These are phyloP conservation scores for Danaus melanippus DNA, from an alignment of 1,140 invertebrate species.

Conservation along the genomic window DNA sequence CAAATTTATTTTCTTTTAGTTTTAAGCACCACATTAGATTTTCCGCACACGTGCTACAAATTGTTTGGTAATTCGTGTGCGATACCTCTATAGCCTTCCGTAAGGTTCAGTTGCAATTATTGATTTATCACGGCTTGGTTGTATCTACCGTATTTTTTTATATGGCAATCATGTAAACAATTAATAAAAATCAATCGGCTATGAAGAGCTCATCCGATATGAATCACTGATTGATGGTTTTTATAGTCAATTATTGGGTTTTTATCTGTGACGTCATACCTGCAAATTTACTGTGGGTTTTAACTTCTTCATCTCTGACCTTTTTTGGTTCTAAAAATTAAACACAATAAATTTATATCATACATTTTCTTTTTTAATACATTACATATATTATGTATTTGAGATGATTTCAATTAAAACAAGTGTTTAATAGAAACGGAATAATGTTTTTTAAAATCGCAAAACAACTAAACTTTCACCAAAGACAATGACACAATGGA, in stretches of 20 bases:
- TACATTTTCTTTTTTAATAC: no score
- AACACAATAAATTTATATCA: no score
- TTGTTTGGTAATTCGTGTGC: slow-evolving; percentile 27
- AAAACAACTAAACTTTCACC: slow-evolving; percentile 51
- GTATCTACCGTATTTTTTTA: slow-evolving; percentile 30
- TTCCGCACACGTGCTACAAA: slow-evolving; percentile 13
- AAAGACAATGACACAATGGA: slow-evolving; percentile 31
- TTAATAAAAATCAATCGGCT: slow-evolving; percentile 12
- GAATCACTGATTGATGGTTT: slow-evolving; percentile 11
- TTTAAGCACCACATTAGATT: slow-evolving; percentile 40
- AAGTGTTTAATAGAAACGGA: no score
- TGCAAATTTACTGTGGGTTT: no score
- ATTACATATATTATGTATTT: no score
- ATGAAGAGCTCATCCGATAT: slow-evolving; percentile 16
- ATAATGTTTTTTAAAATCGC: no score
- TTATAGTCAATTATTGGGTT: no score
- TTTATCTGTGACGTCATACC: no score
- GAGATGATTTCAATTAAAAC: no score
- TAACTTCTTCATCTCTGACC: no score
- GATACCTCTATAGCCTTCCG: slow-evolving; percentile 33
- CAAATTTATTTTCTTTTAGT: slow-evolving; percentile 70
- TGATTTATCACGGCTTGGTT: slow-evolving; percentile 62
- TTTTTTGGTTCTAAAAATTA: no score
- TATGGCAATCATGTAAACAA: slow-evolving; percentile 17
- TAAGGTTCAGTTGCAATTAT: slow-evolving; percentile 63